phyloP scores from a whole-genome alignment of 2,113 vertebrate genomes.

The Lophochroa leadbeateri region DNA sequence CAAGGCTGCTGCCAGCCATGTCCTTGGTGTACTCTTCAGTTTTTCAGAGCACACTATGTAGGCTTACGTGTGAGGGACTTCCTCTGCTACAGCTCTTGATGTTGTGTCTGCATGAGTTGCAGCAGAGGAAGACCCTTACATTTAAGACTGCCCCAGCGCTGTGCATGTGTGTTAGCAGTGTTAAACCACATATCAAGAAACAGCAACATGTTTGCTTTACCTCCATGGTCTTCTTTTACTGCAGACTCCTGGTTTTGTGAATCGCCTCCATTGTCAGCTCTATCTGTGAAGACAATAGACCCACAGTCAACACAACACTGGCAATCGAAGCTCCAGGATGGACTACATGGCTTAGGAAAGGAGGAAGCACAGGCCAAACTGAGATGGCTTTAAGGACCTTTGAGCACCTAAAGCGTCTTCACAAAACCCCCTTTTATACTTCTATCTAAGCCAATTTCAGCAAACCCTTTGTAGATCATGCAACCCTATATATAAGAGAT shows the following conservation, averaged over 20 bases:
- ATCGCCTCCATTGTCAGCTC: constrained; percentile 87
- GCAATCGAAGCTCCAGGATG: not conserved
- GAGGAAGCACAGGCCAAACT: not conserved
- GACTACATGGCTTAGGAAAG: not conserved
- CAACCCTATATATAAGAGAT: not conserved
- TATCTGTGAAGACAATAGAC: constrained; percentile 75
- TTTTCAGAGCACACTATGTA: not conserved
- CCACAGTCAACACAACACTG: not conserved
- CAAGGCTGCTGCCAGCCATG: accelerated
- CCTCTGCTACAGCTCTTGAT: no score
- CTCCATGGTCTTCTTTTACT: constrained; percentile 92
- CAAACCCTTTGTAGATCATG: not conserved
- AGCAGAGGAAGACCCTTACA: not conserved
- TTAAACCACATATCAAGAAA: not conserved
- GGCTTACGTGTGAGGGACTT: no score
- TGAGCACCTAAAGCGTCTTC: not conserved
- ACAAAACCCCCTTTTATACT: not conserved
- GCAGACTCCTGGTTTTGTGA: constrained; percentile 87
- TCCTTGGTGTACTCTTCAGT: accelerated
- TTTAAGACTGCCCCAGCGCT: not conserved
- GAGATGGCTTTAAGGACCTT: not conserved
- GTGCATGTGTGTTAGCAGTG: accelerated
- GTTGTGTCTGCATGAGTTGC: not conserved
- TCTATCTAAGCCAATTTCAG: not conserved
- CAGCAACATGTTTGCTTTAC: constrained; percentile 69